Evolutionary conservation across 2,888 invertebrate genomes (phyloP), one percentile per base, ranked within the genome.

Genomic region (Trachelus tabidus): DNA sequence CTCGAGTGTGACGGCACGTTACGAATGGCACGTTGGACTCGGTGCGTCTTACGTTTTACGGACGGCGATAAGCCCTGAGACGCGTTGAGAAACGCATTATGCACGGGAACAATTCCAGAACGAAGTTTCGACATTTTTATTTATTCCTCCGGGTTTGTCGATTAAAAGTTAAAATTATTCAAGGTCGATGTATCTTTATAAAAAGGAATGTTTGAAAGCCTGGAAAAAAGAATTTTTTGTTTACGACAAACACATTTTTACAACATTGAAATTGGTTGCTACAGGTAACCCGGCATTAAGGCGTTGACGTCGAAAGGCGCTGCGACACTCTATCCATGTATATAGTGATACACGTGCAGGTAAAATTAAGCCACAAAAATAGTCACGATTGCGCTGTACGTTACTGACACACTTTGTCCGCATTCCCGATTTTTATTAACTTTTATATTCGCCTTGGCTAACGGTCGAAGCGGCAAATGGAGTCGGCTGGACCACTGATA

Each of bases 401-500:
- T 71, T 12, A 71, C 31, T 77, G 77, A 80, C 77, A 80, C 80
- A 78, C 76, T 69, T 73, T 73, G 15, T 12, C 40, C 73, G 73
- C 31, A 37, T 76, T 73, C 71, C 40, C 15, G 15, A 76, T 74
- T 74, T 73, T 73, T 74, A 33, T 76, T 33, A 74, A 74, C 73
- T 76, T 12, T 35, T 40, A 76, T 73, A 74, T 73, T 73, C 73
- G 73, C 30, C 34, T 56, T 30, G 12, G 30, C 73, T 76, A 76
- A 76, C 76, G 73, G 73, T 76, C 23, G 35, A 34, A 73, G 23
- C 31, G 4, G 33, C 35, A 40, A 15, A 40, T 35, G 35, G 73
- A 35, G n/a, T 30, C 37, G 69, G 71, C 56, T n/a, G 68, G 68
- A 77, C 80, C 82, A 77, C 84, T 82, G 80, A 83, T 81, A 83